Percentiles rank a stretch among this genome's conserved stretches.
Conservation (phyloP, 2,797 vertebrate genomes). For the Tiaroga cobitis region DNA sequence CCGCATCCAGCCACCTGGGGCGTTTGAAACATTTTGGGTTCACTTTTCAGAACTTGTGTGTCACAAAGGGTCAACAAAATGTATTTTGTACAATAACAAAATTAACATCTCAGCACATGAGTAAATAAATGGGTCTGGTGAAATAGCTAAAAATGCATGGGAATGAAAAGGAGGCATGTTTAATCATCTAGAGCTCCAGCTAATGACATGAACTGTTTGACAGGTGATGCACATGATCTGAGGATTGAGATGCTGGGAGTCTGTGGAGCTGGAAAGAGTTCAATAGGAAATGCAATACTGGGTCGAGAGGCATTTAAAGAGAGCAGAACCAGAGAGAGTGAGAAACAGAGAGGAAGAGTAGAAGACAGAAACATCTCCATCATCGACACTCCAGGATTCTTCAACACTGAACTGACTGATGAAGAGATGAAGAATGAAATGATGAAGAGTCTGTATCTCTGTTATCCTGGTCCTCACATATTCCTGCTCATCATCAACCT, state of each 20-base stretch:
- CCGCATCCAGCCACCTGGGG: no score
- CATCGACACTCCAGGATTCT: slow-evolving; percentile 55
- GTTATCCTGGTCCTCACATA: not conserved
- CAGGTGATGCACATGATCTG: not conserved
- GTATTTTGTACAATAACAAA: not conserved
- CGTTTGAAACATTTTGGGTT: no score
- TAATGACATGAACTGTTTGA: not conserved
- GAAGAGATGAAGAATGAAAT: not conserved
- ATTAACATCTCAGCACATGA: not conserved
- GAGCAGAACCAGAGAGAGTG: slow-evolving; percentile 26
- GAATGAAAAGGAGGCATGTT: not conserved
- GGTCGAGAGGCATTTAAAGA: no score
- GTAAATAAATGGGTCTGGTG: not conserved
- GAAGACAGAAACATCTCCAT: slow-evolving; percentile 31
- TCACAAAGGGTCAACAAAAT: no score
- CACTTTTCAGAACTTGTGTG: no score
- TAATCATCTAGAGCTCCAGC: not conserved
- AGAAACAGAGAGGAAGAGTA: slow-evolving; percentile 4
- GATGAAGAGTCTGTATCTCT: not conserved
- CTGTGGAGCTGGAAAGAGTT: not conserved
- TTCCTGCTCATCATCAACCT: slow-evolving; percentile 54
- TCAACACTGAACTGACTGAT: not conserved
- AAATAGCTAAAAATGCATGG: not conserved
- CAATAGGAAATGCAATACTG: not conserved
- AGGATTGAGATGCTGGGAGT: not conserved